Percentiles rank a stretch among this genome's conserved stretches.
Evolutionary conservation across 1,140 invertebrate species (phyloP).

Genomic region (Lethrus apterus): DNA sequence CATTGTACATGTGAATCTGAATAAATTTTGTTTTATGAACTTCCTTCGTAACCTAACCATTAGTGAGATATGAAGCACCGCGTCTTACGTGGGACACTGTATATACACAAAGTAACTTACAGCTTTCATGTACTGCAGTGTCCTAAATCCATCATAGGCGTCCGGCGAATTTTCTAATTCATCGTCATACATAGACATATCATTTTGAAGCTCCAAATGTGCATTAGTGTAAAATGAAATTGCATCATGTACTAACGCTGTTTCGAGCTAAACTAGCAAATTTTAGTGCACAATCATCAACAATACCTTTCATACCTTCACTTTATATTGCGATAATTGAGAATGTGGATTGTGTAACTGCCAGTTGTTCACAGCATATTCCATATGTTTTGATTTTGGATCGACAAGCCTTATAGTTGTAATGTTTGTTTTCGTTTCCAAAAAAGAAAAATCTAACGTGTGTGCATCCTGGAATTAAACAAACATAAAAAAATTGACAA

Average conservation of each 20-base stretch:
- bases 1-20: too few relatives aligned
- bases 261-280: neutral
- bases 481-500: neutral
- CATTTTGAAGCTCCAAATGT: neutral
- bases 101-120: too few relatives aligned
- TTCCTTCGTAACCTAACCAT: too few relatives aligned
- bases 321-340: neutral
- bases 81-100: too few relatives aligned
- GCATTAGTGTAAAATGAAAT: neutral
- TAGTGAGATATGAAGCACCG: too few relatives aligned
- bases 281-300: too few relatives aligned
- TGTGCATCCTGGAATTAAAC: conserved; percentile 31
- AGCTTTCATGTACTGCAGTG: neutral
- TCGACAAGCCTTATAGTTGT: conserved; percentile 66
- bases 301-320: too few relatives aligned
- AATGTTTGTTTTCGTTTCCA: conserved; percentile 59
- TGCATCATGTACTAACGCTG: neutral
- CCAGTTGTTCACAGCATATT: too few relatives aligned
- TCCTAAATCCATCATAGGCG: neutral
- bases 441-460: conserved; percentile 25
- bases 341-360: neutral
- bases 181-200: neutral
- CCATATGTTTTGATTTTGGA: conserved; percentile 48
- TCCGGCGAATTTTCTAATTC: neutral
- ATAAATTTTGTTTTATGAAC: too few relatives aligned